Conservation (phyloP, 1,140 invertebrate genomes). For the Popillia japonica region DNA sequence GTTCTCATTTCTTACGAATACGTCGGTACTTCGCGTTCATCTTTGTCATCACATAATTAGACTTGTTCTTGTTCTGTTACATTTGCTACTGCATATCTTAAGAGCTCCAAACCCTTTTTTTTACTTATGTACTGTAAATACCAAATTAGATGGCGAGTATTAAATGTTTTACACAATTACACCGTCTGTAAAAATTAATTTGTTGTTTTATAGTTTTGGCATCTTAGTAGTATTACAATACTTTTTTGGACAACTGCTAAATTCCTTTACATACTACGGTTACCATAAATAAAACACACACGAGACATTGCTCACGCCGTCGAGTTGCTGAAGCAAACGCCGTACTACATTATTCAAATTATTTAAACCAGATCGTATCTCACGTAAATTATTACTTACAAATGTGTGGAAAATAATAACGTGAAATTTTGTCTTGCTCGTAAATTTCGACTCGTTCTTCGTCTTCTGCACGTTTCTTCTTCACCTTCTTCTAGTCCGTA, state of each 20-base stretch:
- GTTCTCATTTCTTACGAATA: conserved; percentile 35
- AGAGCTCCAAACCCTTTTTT: not conserved
- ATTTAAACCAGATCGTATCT: conserved; percentile 10
- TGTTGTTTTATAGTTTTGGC: not conserved
- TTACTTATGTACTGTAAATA: not conserved
- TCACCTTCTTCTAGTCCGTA: not conserved
- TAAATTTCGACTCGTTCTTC: conserved; percentile 1
- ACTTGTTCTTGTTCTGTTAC: conserved; percentile 25
- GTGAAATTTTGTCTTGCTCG: conserved; percentile 6
- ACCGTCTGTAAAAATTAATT: not conserved
- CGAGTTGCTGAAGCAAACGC: not conserved
- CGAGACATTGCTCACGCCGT: not conserved
- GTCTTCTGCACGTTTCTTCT: not conserved
- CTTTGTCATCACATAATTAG: conserved; percentile 42
- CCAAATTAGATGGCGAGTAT: not conserved
- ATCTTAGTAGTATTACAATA: not conserved
- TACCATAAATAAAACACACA: not conserved
- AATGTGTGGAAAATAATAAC: conserved; percentile 25
- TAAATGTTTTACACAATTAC: not conserved
- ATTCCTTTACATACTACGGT: not conserved
- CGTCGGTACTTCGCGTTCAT: conserved; percentile 32
- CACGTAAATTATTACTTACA: conserved; percentile 32
- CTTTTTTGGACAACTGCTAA: not conserved
- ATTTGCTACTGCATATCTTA: not conserved
- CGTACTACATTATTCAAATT: conserved; percentile 26